Conservation (phyloP, 2,113 vertebrate genomes). For the Cottus gobio region DNA sequence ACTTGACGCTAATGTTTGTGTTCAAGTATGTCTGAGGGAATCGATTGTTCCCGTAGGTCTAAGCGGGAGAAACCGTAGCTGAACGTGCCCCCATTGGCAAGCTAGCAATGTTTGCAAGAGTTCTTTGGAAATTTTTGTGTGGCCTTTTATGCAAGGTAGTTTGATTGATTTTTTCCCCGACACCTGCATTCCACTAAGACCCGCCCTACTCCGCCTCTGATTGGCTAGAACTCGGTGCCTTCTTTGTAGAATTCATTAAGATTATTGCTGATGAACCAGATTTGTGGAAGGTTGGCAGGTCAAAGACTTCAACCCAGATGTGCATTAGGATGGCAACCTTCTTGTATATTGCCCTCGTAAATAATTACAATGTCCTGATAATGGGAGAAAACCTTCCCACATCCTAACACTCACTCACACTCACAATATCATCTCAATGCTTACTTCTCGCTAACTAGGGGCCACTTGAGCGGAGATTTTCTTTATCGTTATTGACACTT, state of each 20-base stretch:
- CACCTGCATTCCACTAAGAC: neutral
- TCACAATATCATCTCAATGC: neutral
- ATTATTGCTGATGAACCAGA: neutral
- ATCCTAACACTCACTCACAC: conserved; percentile 5
- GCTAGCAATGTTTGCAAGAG: no score
- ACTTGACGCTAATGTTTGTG: conserved; percentile 32
- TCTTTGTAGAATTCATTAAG: neutral
- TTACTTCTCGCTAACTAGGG: neutral
- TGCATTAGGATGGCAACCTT: neutral
- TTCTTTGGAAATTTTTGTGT: no score
- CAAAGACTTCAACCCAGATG: neutral
- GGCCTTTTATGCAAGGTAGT: no score
- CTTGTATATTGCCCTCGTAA: neutral
- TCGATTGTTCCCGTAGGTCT: conserved; percentile 11
- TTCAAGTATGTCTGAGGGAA: neutral
- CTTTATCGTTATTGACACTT: conserved; percentile 26
- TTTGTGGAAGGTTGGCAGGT: neutral
- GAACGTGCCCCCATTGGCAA: neutral
- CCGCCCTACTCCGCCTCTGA: neutral
- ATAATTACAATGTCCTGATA: neutral
- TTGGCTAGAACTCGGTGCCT: neutral
- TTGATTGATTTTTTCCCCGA: no score
- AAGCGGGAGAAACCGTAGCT: neutral
- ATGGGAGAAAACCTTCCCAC: neutral
- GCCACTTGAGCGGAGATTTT: conserved; percentile 15